These are phyloP conservation scores for Silurus asotus DNA, from an alignment of 2,113 vertebrate species.

Conservation along the genomic window DNA sequence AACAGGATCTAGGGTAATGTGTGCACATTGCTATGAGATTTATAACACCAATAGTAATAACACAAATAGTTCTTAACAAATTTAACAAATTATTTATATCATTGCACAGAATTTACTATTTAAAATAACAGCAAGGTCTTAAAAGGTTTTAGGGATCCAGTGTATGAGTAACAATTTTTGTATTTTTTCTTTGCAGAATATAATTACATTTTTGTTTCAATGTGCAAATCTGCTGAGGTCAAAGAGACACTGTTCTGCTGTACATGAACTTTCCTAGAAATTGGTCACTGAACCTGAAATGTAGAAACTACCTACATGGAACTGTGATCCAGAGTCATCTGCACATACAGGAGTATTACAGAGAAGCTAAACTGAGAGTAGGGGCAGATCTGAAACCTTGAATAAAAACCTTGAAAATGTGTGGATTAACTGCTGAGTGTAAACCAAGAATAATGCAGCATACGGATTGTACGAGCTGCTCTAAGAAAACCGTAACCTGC, in stretches of 20 bases:
- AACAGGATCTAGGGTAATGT: not conserved
- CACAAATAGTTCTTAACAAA: too few species aligned
- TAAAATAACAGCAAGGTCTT: not conserved
- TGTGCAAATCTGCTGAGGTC: not conserved
- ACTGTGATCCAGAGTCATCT: not conserved
- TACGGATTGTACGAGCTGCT: not conserved
- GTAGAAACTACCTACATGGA: not conserved
- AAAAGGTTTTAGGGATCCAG: not conserved
- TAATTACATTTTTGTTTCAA: not conserved
- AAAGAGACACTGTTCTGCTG: not conserved
- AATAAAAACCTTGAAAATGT: not conserved
- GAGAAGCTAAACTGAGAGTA: not conserved
- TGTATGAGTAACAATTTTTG: not conserved
- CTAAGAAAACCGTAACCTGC: not conserved
- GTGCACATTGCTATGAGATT: too few species aligned
- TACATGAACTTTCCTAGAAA: not conserved
- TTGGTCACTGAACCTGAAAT: not conserved
- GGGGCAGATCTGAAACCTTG: not conserved
- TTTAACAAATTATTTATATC: not conserved
- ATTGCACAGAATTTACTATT: not conserved
- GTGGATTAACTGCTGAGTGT: not conserved
- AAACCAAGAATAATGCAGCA: not conserved
- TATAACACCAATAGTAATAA: too few species aligned
- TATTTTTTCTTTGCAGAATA: not conserved
- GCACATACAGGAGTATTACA: not conserved